Percentiles rank a stretch among this genome's conserved stretches.
Evolutionary conservation across 1,140 invertebrate genomes (phyloP).

Genomic region (Monomorium pharaonis): DNA sequence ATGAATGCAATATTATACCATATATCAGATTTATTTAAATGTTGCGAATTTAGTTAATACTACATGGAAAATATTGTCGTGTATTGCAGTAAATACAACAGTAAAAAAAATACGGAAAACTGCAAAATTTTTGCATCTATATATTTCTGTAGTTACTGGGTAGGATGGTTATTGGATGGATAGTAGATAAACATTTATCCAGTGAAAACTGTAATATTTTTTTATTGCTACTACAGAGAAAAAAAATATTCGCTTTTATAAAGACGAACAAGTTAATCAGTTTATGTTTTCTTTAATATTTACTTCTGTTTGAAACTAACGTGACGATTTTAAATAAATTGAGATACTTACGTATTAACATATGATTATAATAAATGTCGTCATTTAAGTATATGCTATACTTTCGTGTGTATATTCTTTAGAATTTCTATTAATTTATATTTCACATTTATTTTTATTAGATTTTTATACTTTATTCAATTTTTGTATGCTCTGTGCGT

Average conservation of each 20-base stretch:
- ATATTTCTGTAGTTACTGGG: background rate
- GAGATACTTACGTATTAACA: background rate
- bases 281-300: background rate
- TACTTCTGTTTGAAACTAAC: background rate
- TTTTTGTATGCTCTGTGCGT: background rate
- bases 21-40: background rate
- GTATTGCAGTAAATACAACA: background rate
- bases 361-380: background rate
- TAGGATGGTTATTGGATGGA: background rate
- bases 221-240: background rate
- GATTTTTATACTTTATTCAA: background rate
- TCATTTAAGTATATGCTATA: background rate
- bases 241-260: background rate
- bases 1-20: background rate
- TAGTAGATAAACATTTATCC: background rate
- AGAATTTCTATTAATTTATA: background rate
- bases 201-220: conserved; percentile 3
- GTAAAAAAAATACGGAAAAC: background rate
- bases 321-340: background rate
- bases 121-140: background rate
- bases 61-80: background rate
- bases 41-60: background rate
- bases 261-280: no score
- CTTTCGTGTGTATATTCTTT: background rate
- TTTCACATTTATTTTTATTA: background rate